phyloP scores from a whole-genome alignment of 1,140 invertebrate genomes.

The Ceratosolen fusciceps region DNA sequence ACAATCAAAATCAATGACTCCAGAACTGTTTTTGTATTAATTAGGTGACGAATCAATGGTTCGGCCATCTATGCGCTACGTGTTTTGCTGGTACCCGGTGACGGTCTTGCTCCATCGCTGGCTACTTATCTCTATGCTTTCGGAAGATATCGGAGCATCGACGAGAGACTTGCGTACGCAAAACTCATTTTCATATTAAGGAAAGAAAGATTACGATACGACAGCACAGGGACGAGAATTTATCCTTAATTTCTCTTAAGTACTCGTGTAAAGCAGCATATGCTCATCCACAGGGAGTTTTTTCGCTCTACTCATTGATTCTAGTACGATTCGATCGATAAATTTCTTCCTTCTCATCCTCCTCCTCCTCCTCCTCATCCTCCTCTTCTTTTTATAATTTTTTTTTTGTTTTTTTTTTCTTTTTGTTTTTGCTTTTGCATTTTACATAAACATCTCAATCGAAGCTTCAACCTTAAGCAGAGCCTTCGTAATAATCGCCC shows the following conservation, averaged over 20 bases:
- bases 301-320: background rate
- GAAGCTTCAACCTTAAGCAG: background rate
- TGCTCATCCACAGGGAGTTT: conserved; percentile 19
- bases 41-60: too few species aligned
- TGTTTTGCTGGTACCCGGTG: background rate
- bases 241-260: too few species aligned
- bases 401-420: too few species aligned
- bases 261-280: conserved; percentile 49
- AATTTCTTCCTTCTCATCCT: too few species aligned
- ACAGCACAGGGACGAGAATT: conserved; percentile 4
- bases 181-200: too few species aligned
- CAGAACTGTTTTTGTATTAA: too few species aligned
- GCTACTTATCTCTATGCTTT: background rate
- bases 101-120: background rate
- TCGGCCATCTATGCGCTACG: conserved; percentile 13
- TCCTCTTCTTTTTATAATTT: background rate
- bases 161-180: background rate
- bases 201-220: too few species aligned
- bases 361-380: background rate
- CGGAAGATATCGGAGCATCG: background rate
- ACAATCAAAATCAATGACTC: background rate
- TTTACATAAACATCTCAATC: conserved; percentile 18
- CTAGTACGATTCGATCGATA: background rate
- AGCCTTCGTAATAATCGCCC: background rate
- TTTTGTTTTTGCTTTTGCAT: too few species aligned